Conservation (phyloP, 2,113 vertebrate genomes). For the Spermophilus dauricus region DNA sequence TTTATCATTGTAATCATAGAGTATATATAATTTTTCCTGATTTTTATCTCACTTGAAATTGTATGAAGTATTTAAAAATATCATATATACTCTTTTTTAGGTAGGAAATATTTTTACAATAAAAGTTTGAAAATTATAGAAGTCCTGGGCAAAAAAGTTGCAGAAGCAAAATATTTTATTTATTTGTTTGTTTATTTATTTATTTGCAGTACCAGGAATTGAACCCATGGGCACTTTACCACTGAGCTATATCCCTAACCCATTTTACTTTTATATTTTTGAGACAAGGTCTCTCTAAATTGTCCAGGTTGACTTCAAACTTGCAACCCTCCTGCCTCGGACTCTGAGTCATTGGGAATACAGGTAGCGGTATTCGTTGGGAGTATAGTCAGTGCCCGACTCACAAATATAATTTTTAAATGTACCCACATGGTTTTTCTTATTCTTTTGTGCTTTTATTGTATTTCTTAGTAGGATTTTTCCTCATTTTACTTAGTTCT, state of each 20-base stretch:
- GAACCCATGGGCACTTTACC: no score
- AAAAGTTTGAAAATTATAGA: background rate
- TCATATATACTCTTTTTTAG: conserved; percentile 21
- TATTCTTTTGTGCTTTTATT: background rate
- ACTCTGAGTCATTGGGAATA: background rate
- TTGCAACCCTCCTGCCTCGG: background rate
- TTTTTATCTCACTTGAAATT: conserved; percentile 49
- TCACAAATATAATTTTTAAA: conserved; percentile 10
- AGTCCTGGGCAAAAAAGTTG: background rate
- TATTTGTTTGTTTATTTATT: no score
- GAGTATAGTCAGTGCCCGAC: background rate
- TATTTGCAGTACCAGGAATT: no score
- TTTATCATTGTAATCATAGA: background rate
- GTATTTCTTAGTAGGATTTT: background rate
- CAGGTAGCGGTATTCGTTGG: background rate
- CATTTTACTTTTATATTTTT: background rate
- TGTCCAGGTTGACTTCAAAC: background rate
- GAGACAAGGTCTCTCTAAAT: background rate
- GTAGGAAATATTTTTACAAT: conserved; percentile 39
- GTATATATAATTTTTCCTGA: conserved; percentile 27
- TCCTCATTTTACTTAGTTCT: background rate
- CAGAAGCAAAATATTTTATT: background rate
- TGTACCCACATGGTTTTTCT: background rate
- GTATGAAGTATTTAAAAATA: background rate
- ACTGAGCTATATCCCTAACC: background rate